Evolutionary conservation across 2,797 vertebrate species (phyloP), one percentile per base, ranked within the genome.

Genomic region (Trachurus trachurus): DNA sequence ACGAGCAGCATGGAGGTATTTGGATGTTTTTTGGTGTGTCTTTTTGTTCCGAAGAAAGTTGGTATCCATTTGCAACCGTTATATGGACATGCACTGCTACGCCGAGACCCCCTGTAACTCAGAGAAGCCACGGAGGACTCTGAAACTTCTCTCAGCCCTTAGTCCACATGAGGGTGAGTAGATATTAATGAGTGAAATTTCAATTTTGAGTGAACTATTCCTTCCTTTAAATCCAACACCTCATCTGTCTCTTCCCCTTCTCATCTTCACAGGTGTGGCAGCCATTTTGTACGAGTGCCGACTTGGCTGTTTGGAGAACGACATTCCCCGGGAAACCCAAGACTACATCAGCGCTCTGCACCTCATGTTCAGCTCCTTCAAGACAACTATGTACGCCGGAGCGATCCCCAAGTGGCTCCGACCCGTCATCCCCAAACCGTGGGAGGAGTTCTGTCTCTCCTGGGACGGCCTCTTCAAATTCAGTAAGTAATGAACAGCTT

Each of bases 311-410:
- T 92, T 98, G 93, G 94, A 97, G 85, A 94, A 95, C n/a, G 65
- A 94, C 0, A 67, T 98, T 71, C 96, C 97, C 0, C 83, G 94
- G 77, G 92, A 95, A 78, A 98, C 97, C 8, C 89, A 95, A 76
- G 96, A 98, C 78, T 98, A 98, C 92, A 99, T 98, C 1, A 74
- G 85, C 49, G 97, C 97, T 1, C 93, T 99, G 79, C 95, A 97
- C 78, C 94, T 99, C 89, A 98, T 98, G 97, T 99, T 99, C 90
- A 97, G 96, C 87, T 97, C 97, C 90, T 99, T 99, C 88, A 98
- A 98, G 94, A 98, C 96, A n/a, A 97, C 97, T 83, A 98, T 98
- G 98, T 98, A 98, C 6, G 96, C 97, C 0, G 98, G 98, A 0
- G 96, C 97, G 49, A 97, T 98, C 85, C 98, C 98, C 34, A 97